Base-by-base conservation (phyloP, 2,797 vertebrate species). In the Balearica regulorum region DNA sequence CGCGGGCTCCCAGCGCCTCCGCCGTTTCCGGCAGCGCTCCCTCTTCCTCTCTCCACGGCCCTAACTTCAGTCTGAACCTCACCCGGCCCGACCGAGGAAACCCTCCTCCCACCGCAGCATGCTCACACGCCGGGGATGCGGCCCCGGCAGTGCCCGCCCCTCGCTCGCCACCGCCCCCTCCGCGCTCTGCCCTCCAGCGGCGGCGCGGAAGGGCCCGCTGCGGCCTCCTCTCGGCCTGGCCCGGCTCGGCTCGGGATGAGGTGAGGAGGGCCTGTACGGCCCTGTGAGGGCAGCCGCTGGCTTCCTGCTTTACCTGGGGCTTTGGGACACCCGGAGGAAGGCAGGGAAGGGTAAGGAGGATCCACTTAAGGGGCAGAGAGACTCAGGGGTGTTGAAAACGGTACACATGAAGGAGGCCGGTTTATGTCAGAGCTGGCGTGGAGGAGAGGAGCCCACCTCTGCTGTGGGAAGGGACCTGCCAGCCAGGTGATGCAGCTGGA, bases 181-280 rank as follows among this genome's bases (percentile, higher is more conserved):
- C 16, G 31, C 33, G 33, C 83, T 86, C 91, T 91, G 96, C 93
- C 90, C 82, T 89, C 94, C 87, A 65, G 87, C 66, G 89, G 89
- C 65, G 19, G 70, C 70, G 26, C 26, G 18, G 26, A 1, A 7
- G 13, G 19, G 39, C 9, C 1, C 1, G 25, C 8, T 4, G 1
- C 8, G 60, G 57, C 20, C 55, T 41, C 12, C 4, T 5, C 4
- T 13, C 11, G 70, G 49, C 31, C 0, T 4, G 18, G 15, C 31
- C 0, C 3, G 5, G n/a, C n/a, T n/a, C n/a, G n/a, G 39, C 0
- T 3, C 6, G 4, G 21, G 3, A 7, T 0, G 25, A 21, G 48
- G 37, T 4, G 26, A 4, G 6, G 66, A 0, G 7, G 3, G 11
- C 1, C 0, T 2, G 8, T 1, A 0, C 0, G 0, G 25, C 2